Evolutionary conservation across 2,797 vertebrate genomes (phyloP).

Genomic region (Melanotaenia pygmaea): DNA sequence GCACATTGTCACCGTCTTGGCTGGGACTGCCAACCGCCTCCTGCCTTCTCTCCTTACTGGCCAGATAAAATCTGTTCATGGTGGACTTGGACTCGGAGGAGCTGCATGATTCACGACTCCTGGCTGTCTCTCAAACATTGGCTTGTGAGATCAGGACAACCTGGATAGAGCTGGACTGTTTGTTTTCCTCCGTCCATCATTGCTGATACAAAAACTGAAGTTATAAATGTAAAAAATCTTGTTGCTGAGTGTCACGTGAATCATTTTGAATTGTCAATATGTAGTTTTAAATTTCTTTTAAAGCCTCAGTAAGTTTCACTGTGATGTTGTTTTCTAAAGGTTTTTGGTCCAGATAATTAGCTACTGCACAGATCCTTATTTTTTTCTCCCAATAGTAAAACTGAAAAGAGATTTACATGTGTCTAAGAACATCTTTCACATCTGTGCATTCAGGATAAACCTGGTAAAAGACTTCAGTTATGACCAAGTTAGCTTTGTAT

Average conservation of each 20-base stretch:
- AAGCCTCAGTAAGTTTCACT: conserved; percentile 35
- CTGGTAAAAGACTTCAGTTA: background rate
- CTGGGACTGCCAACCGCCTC: conserved; percentile 21
- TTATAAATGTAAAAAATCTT: conserved; percentile 45
- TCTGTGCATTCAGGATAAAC: background rate
- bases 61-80: conserved; percentile 16
- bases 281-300: conserved; percentile 32
- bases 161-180: conserved; percentile 32
- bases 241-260: conserved; percentile 48
- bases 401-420: background rate
- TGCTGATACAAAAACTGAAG: conserved; percentile 40
- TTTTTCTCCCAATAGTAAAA: background rate
- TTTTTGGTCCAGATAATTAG: background rate
- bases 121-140: conserved; percentile 42
- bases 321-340: conserved; percentile 28
- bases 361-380: background rate
- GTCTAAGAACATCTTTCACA: background rate
- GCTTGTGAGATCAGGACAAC: conserved; percentile 33
- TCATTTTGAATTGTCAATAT: conserved; percentile 23
- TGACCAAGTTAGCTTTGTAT: background rate
- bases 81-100: conserved; percentile 45
- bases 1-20: conserved; percentile 23
- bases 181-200: conserved; percentile 30
- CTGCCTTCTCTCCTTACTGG: conserved; percentile 22
- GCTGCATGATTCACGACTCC: conserved; percentile 61